A percentile compares a stretch with the other conserved stretches of the same genome.
Conservation (phyloP, 2,797 vertebrate genomes). For the Muscicapa striata region DNA sequence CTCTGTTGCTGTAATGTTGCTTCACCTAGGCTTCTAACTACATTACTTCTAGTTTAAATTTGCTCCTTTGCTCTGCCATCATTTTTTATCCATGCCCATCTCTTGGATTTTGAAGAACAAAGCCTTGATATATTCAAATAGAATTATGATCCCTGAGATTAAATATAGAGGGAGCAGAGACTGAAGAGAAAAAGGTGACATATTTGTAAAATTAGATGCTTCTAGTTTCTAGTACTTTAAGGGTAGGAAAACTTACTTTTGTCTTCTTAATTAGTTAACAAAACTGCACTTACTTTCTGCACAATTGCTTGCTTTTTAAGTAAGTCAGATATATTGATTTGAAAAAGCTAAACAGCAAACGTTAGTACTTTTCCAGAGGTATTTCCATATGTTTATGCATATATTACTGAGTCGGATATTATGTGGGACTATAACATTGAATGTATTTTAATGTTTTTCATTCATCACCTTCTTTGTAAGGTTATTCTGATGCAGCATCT, state of each 20-base stretch:
- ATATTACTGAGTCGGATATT: background rate
- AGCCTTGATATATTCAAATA: background rate
- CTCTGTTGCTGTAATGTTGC: slow-evolving; percentile 5
- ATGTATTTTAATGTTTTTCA: background rate
- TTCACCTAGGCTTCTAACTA: slow-evolving; percentile 39
- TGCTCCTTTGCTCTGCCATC: slow-evolving; percentile 11
- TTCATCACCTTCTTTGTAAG: background rate
- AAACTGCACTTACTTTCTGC: background rate
- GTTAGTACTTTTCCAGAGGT: background rate
- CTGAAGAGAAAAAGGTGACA: background rate
- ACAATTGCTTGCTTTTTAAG: background rate
- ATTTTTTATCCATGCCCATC: background rate
- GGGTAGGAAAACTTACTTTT: background rate
- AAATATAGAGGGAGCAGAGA: background rate
- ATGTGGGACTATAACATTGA: background rate
- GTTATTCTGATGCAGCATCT: background rate
- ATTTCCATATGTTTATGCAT: background rate
- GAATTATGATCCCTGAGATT: background rate
- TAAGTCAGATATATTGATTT: background rate
- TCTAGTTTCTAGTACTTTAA: background rate
- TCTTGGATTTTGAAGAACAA: slow-evolving; percentile 10
- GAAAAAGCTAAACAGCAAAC: background rate
- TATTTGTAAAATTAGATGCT: background rate
- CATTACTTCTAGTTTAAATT: slow-evolving; percentile 21
- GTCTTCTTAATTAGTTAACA: background rate